Base-by-base conservation (phyloP, 2,888 invertebrate species). In the Leptopilina drosophilae region DNA sequence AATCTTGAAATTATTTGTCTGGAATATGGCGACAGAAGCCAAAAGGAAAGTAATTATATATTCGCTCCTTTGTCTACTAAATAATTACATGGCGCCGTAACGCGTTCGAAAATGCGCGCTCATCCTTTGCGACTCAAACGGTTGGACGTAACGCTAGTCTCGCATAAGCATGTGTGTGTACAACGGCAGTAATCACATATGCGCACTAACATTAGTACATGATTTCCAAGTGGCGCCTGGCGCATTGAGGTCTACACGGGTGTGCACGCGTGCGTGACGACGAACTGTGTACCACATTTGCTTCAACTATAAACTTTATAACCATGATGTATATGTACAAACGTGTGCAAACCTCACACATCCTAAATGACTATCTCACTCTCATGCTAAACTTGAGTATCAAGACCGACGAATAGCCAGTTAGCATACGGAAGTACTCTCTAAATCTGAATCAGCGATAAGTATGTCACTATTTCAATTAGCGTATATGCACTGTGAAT, bases 181-280 rank as follows among this genome's bases (percentile, higher is more conserved):
- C 69, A 53, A 26, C n/a, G 14, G 53, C 49, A 53, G 53, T 49
- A 53, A 26, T 73, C 69, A 73, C 33, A 73, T 49, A 73, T 73
- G 53, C 53, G 56, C 73, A 56, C 33, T 8, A 42, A 42, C 42
- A 42, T 42, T 8, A 7, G 56, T 53, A 73, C 56, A n/a, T 33
- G 56, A 33, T n/a, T 14, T 56, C 49, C 12, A 64, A 81, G 85
- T 88, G 88, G 88, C 88, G 88, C 88, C 88, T 88, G 87, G 86
- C 84, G 84, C 87, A 85, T 80, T 80, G 79, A 81, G 78, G 83
- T 85, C 84, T 83, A 87, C 87, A 87, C 87, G 86, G 84, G 85
- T 86, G 88, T 88, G 85, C 89, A 88, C 84, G 88, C 86, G 87
- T 89, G 88, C 89, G 88, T 89, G 89, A 89, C 89, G 88, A 86